A percentile compares a stretch with the other conserved stretches of the same genome.
Conservation (phyloP, 2,888 invertebrate genomes). For the Hirtodrosophila duncani region DNA sequence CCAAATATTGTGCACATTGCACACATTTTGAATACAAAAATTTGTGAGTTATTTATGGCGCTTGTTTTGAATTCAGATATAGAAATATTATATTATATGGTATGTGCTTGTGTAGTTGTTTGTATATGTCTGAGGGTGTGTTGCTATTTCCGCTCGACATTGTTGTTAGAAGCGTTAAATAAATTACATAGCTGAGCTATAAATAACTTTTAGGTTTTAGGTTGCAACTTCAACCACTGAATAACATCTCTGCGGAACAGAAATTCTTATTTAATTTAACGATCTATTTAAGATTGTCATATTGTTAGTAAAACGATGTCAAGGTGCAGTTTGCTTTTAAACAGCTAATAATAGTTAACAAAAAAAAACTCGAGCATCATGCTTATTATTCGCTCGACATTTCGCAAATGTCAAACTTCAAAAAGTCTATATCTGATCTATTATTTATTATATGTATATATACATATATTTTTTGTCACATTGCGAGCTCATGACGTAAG, state of each 20-base stretch:
- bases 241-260: no score
- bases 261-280: no score
- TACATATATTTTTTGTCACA: constrained; percentile 22
- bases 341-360: no score
- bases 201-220: constrained; percentile 7
- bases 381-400: no score
- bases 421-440: constrained; percentile 14
- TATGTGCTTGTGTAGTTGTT: not conserved
- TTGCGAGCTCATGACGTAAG: constrained; percentile 53
- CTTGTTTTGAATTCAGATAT: not conserved
- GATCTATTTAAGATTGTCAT: no score
- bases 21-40: constrained; percentile 19
- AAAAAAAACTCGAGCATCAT: no score
- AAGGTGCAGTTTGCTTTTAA: no score
- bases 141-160: constrained; percentile 23
- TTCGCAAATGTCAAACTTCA: constrained; percentile 6
- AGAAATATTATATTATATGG: not conserved
- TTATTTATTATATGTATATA: no score
- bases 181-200: constrained; percentile 4
- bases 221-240: not conserved
- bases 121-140: constrained; percentile 11
- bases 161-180: constrained; percentile 11
- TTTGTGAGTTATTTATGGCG: constrained; percentile 11
- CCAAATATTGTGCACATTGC: constrained; percentile 32
- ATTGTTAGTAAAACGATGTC: no score